A percentile compares a stretch with the other conserved stretches of the same genome.
Conservation (phyloP, 2,797 vertebrate species). For the Enteromius viviparus region DNA sequence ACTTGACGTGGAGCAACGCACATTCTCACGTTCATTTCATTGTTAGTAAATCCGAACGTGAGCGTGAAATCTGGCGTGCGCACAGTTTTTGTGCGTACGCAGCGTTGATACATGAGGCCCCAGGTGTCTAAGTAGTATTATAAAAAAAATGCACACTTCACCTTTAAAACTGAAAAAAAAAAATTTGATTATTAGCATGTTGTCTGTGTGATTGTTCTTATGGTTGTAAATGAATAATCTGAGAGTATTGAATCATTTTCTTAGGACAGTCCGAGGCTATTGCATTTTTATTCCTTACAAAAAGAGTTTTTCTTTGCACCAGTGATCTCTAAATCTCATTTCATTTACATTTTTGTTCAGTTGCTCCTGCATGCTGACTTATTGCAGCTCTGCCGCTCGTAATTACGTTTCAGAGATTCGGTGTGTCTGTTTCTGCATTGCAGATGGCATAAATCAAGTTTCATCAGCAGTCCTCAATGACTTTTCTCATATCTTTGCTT, state of each 20-base stretch:
- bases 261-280: not conserved
- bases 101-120: too few relatives aligned
- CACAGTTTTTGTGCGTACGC: too few relatives aligned
- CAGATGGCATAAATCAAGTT: not conserved
- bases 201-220: not conserved
- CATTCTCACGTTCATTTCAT: too few relatives aligned
- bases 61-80: too few relatives aligned
- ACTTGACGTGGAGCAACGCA: too few relatives aligned
- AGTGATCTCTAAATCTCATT: not conserved
- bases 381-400: not conserved
- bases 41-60: too few relatives aligned
- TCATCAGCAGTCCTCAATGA: not conserved
- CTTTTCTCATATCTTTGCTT: not conserved
- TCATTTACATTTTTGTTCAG: not conserved
- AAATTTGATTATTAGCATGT: not conserved
- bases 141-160: not conserved
- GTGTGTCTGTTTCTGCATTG: not conserved
- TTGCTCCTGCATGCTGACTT: not conserved
- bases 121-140: too few relatives aligned
- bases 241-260: not conserved
- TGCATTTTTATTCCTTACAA: not conserved
- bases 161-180: not conserved
- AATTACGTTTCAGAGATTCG: slow-evolving; percentile 5
- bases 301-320: slow-evolving; percentile 1
- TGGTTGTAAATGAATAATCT: not conserved